Conservation (phyloP, 2,797 vertebrate species). For the Pteropus rufus region DNA sequence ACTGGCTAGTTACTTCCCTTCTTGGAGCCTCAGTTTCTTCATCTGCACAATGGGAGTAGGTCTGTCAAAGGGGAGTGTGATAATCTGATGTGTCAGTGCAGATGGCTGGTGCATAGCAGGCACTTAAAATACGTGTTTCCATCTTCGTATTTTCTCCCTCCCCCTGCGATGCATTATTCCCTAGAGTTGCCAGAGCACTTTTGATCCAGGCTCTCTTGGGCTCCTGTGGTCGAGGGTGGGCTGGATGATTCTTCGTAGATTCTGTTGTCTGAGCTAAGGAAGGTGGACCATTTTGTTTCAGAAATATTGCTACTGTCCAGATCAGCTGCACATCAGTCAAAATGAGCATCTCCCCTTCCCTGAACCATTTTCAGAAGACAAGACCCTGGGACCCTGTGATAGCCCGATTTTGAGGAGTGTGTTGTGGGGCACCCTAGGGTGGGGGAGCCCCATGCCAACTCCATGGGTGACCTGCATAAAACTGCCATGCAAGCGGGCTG, state of each 20-base stretch:
- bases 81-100: not conserved
- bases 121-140: rapidly evolving
- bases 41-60: not conserved
- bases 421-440: not conserved
- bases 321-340: too few relatives aligned
- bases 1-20: not conserved
- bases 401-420: not conserved
- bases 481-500: too few relatives aligned
- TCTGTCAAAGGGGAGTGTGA: not conserved
- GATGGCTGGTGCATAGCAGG: not conserved
- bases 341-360: not conserved
- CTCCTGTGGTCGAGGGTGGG: not conserved
- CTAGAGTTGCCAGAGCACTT: not conserved
- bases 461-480: too few relatives aligned
- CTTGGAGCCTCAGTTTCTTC: not conserved
- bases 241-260: not conserved
- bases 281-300: not conserved
- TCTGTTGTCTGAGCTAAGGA: not conserved
- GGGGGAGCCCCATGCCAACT: not conserved
- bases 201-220: not conserved
- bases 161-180: rapidly evolving
- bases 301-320: not conserved
- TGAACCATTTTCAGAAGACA: not conserved
- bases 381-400: not conserved
- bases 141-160: not conserved